Evolutionary conservation across 2,888 invertebrate species (phyloP).

Genomic region (Cybosia mesomella): DNA sequence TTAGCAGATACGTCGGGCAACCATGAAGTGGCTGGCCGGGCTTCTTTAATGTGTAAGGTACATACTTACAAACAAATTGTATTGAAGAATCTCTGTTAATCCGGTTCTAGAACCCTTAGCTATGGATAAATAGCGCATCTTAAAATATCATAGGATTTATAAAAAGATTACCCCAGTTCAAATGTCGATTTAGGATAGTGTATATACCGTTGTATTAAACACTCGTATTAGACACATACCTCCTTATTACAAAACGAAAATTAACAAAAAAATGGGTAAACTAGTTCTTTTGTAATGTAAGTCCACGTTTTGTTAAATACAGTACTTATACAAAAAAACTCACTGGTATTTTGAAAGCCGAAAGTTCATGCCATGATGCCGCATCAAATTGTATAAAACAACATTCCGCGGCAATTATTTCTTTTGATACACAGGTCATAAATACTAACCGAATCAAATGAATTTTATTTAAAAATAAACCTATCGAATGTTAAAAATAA

Average conservation of each 20-base stretch:
- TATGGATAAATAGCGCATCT: no score
- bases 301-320: neutral
- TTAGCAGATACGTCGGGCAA: no score
- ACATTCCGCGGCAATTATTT: constrained; percentile 12
- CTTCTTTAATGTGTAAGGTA: no score
- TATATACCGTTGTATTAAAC: no score
- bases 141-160: no score
- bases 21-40: no score
- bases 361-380: constrained; percentile 8
- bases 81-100: no score
- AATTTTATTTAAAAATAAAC: constrained; percentile 30
- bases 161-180: no score
- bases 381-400: constrained; percentile 16
- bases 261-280: neutral
- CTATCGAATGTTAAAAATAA: constrained; percentile 33
- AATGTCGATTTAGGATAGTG: no score
- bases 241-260: neutral
- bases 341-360: neutral
- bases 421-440: constrained; percentile 8
- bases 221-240: no score
- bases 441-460: constrained; percentile 19
- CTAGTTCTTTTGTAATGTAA: neutral
- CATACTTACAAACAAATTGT: no score
- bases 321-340: neutral
- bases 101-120: no score